Percentiles rank a stretch among this genome's conserved stretches.
Conservation (phyloP, 2,113 vertebrate genomes). For the Manacus vitellinus region DNA sequence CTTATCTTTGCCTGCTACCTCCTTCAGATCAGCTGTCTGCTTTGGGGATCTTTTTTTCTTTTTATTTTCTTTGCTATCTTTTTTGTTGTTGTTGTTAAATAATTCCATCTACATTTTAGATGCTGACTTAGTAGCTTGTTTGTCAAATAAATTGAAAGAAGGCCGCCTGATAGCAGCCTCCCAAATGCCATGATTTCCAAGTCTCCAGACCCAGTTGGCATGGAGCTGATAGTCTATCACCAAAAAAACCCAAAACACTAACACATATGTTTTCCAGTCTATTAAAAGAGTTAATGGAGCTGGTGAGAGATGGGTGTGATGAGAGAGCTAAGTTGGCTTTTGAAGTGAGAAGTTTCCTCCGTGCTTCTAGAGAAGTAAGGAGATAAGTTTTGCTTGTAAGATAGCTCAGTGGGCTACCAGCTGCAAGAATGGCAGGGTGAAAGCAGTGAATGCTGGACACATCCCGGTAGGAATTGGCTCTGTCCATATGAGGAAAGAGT, state of each 20-base stretch:
- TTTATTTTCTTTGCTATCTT: too few species aligned
- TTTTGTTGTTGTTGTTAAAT: background rate
- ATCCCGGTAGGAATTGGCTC: background rate
- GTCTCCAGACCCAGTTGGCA: background rate
- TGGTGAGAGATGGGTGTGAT: background rate
- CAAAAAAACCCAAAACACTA: background rate
- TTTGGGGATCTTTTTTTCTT: background rate
- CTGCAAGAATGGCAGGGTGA: background rate
- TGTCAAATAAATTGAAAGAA: background rate
- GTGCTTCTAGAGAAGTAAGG: background rate
- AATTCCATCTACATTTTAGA: background rate
- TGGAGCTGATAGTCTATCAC: background rate
- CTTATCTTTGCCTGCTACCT: background rate
- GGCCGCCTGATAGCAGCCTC: background rate
- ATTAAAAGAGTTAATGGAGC: slow-evolving; percentile 13
- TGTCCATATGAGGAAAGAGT: background rate
- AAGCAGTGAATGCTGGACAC: background rate
- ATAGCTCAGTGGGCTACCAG: background rate
- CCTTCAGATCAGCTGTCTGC: background rate
- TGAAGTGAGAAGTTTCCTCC: background rate
- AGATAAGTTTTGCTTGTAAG: background rate
- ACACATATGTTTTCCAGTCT: background rate
- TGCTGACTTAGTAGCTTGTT: background rate
- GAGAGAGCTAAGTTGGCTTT: background rate
- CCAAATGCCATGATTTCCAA: background rate